These are phyloP conservation scores for Tricholaema leucomelas DNA, from an alignment of 2,113 vertebrate genomes.

Conservation along the genomic window DNA sequence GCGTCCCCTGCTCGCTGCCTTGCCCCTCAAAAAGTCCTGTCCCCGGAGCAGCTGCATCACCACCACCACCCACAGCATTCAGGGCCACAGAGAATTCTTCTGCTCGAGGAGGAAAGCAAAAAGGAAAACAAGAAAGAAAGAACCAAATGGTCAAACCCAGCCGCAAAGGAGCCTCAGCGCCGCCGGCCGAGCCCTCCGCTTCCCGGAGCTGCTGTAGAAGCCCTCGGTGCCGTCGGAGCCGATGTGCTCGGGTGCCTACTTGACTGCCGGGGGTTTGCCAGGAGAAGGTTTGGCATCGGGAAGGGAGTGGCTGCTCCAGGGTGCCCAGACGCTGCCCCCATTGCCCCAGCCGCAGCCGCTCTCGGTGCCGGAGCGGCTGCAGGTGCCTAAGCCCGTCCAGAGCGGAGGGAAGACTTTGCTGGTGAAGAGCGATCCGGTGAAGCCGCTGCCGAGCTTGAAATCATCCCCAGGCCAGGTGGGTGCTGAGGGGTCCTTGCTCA, in stretches of 20 bases:
- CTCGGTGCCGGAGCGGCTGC: not conserved
- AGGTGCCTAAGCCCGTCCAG: not conserved
- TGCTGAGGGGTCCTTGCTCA: not conserved
- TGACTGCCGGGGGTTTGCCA: accelerated
- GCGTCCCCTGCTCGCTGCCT: not conserved
- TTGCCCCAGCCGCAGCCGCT: not conserved
- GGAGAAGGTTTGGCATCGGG: not conserved
- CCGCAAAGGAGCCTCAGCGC: not conserved
- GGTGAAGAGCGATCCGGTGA: not conserved
- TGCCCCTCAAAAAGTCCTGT: not conserved
- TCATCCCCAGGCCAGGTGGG: not conserved
- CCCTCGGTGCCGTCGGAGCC: conserved; percentile 42
- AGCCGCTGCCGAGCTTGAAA: not conserved
- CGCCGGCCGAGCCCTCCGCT: conserved; percentile 42
- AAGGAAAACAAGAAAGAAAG: not conserved
- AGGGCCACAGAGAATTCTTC: not conserved
- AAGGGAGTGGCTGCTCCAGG: not conserved
- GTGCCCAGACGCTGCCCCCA: conserved; percentile 18
- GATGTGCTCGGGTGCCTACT: not conserved
- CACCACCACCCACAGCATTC: not conserved
- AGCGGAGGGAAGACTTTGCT: conserved; percentile 1
- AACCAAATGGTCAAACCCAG: not conserved
- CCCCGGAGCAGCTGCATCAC: not conserved
- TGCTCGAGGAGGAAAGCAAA: not conserved
- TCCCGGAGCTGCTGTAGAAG: conserved; percentile 56